Evolutionary conservation across 23 tunicate species (phyloP), one percentile per base, ranked within the genome.

Genomic region (Styela plicata): DNA sequence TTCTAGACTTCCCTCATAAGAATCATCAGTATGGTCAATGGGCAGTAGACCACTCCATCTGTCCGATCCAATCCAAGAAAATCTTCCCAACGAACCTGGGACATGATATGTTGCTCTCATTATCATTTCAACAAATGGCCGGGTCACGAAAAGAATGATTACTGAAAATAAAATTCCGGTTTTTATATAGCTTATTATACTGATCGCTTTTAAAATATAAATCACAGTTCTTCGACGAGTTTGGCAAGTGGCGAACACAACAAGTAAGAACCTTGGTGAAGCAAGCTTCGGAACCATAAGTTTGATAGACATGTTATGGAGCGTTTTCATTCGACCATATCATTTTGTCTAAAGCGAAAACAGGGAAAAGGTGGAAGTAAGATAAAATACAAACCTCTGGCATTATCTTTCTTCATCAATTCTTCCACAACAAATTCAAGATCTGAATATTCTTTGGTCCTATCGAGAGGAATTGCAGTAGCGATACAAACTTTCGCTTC

Each of bases 1-100:
- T 25, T 67, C 71, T 1, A 67, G 24, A 22, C 30, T 67, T 29
- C 21, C 71, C 21, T 18, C 16, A 67, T 67, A 67, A 18, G 71
- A 67, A 16, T 67, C 71, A 22, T 67, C 71, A 13, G 71, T 67
- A 17, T 1, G 31, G 21, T 25, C 31, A 67, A 29, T 67, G 31
- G 91, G 91, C 1, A 87, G 28, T 27, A 57, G 57, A 2, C 80
- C 83, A 33, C 79, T 24, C 91, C 91, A 87, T 1, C 83, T 85
- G 70, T 87, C 91, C 7, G 83, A 73, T 10, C 86, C 91, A 27
- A 87, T 66, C 86, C 86, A 87, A 34, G 30, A 34, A 52, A 87
- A 87, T 26, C 53, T 33, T 24, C 83, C 91, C 57, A 44, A 13
- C 7, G 57, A 7, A 5, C 57, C 57, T 5, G 57, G 57, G 13